Base-by-base conservation (phyloP, 2,797 vertebrate species). In the Crocodylus rhombifer region DNA sequence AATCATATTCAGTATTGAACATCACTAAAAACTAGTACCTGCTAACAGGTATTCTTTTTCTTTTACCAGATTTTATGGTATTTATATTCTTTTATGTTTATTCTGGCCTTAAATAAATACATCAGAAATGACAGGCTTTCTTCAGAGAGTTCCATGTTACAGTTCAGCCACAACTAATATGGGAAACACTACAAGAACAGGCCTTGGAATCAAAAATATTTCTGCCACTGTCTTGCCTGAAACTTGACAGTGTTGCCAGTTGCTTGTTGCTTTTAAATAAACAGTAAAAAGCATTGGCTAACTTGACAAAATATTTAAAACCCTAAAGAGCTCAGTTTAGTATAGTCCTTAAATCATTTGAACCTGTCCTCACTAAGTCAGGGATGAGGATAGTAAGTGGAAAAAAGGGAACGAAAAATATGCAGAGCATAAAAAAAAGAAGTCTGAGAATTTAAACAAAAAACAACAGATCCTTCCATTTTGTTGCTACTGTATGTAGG, bases 351-450 rank as follows among this genome's bases (percentile, higher is more conserved):
- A 2, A 13, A 73, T 95, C 87, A 65, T 84, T 77, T 90, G 78
- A 94, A 89, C 84, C 42, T 69, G 61, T 84, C 90, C 91, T 92
- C 7, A 1, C 83, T 90, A 93, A 64, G 57, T 21, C 69, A 88
- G 80, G 92, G 84, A 75, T 84, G 93, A 90, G 88, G 96, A 91
- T 88, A 93, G 78, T 82, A 95, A 94, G 94, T 64, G 96, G 91
- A 84, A 71, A 92, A 93, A 91, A 86, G 84, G 63, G 80, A 96
- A 30, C 33, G 81, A 87, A 8, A 93, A 84, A 92, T 80, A 64
- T 15, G 33, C 67, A 51, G 82, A n/a, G 28, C 20, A 56, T 87
- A 91, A 80, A 71, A 85, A 80, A 1, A 5, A 69, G 17, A 75
- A 91, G 23, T 2, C 0, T 36, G 76, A 81, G 64, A 83, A 55